These are phyloP conservation scores for Amphipoea oculea DNA, from an alignment of 2,888 invertebrate species.

Conservation along the genomic window DNA sequence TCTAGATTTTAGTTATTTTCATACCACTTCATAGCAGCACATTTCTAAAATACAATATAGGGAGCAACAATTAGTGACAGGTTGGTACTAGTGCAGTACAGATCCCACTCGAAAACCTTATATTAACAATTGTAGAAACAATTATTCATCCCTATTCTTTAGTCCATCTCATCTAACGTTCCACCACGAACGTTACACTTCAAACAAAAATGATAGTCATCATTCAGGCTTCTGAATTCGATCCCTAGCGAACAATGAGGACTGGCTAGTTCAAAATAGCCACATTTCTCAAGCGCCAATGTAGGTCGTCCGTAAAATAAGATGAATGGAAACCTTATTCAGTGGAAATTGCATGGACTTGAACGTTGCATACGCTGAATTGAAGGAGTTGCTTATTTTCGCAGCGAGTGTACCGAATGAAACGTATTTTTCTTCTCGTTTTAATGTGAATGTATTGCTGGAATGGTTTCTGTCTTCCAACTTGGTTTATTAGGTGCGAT, in stretches of 20 bases:
- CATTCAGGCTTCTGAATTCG: constrained; percentile 58
- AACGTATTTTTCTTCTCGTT: constrained; percentile 49
- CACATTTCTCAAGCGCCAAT: constrained; percentile 68
- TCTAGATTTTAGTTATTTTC: background rate
- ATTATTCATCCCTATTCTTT: background rate
- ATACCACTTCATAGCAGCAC: too few species aligned
- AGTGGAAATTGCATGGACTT: constrained; percentile 66
- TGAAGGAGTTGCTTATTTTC: constrained; percentile 63
- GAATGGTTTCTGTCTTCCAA: constrained; percentile 18
- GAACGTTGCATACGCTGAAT: constrained; percentile 67
- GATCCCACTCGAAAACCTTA: too few species aligned
- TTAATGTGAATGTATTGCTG: constrained; percentile 27
- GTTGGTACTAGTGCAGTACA: background rate
- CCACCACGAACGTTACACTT: constrained; percentile 43
- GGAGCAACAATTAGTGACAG: background rate
- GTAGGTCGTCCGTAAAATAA: constrained; percentile 73
- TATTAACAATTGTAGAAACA: background rate
- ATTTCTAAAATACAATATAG: background rate
- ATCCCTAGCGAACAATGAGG: constrained; percentile 58
- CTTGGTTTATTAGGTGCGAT: constrained; percentile 28
- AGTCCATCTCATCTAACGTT: constrained; percentile 8
- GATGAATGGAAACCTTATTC: constrained; percentile 71
- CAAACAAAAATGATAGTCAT: constrained; percentile 67
- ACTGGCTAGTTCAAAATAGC: constrained; percentile 65
- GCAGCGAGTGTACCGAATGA: constrained; percentile 47